phyloP scores from a whole-genome alignment of 2,888 invertebrate genomes.

The Candidula unifasciata region DNA sequence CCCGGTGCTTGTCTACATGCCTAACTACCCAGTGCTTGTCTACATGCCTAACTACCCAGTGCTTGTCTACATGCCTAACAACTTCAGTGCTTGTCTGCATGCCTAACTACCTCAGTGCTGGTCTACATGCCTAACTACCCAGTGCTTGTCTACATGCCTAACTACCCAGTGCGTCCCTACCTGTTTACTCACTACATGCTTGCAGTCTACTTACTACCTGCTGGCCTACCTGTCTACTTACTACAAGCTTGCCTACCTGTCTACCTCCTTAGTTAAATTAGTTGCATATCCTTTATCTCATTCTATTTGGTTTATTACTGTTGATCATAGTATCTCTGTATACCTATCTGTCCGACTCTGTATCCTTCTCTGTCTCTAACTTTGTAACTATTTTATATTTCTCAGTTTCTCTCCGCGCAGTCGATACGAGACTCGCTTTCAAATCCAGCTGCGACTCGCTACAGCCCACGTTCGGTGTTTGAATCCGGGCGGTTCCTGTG shows the following conservation, averaged over 20 bases:
- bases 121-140: too few species aligned
- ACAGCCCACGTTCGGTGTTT: too few species aligned
- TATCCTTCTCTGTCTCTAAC: neutral
- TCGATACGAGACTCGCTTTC: too few species aligned
- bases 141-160: too few species aligned
- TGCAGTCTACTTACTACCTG: too few species aligned
- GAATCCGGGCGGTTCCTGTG: too few species aligned
- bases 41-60: too few species aligned
- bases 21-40: neutral
- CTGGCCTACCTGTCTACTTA: neutral
- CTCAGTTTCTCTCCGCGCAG: too few species aligned
- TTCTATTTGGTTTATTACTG: neutral
- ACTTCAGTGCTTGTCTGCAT: neutral
- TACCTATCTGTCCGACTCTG: neutral
- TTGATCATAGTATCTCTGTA: neutral
- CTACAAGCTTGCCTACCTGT: neutral
- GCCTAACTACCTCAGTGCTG: neutral
- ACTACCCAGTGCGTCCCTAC: too few species aligned
- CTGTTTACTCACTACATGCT: neutral
- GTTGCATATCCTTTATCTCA: neutral
- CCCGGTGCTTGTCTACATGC: neutral
- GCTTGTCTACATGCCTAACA: too few species aligned
- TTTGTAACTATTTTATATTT: neutral
- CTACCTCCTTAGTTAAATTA: neutral
- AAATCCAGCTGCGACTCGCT: too few species aligned